Evolutionary conservation across 2,888 invertebrate genomes (phyloP), one percentile per base, ranked within the genome.

Genomic region (Thymelicus sylvestris): DNA sequence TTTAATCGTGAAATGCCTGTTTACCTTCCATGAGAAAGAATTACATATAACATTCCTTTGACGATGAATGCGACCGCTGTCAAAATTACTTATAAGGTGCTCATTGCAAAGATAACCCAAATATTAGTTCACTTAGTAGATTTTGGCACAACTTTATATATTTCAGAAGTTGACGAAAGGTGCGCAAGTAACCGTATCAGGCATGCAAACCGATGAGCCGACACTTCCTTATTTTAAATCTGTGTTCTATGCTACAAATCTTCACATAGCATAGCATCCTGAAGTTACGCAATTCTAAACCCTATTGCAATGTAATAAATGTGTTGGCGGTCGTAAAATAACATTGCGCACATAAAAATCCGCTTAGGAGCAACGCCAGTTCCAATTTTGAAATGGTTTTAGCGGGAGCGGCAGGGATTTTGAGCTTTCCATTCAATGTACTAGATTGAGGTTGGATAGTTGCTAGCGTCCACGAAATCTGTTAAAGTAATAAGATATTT

Each of bases 321-420:
- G 65, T 38, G 38, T 63, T 31, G 10, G 2, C 3, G n/a, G 61
- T 7, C 8, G 71, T 39, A 19, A n/a, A 62, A 19, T 64, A 79
- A 71, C 41, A 66, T 81, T 77, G 83, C 71, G 66, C 74, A 74
- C 73, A 80, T 81, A 85, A 83, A 87, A 90, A 90, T 89, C 89
- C 88, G 86, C 86, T 90, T 87, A 88, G 84, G 79, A 83, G 82
- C 81, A 83, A 83, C 82, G 84, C 87, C 83, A 81, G 84, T 88
- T 90, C 84, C 88, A 89, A 90, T 89, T 91, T 89, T 86, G 84
- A 88, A 90, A 89, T 89, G 86, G 86, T 87, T 89, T 87, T 83
- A 83, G 85, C 80, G 80, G 78, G 82, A 85, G 85, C 78, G 79
- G 82, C 79, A 75, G 75, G 83, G 85, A 83, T 83, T 86, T 80